phyloP scores from a whole-genome alignment of 2,113 vertebrate genomes.

The Leuciscus idus region DNA sequence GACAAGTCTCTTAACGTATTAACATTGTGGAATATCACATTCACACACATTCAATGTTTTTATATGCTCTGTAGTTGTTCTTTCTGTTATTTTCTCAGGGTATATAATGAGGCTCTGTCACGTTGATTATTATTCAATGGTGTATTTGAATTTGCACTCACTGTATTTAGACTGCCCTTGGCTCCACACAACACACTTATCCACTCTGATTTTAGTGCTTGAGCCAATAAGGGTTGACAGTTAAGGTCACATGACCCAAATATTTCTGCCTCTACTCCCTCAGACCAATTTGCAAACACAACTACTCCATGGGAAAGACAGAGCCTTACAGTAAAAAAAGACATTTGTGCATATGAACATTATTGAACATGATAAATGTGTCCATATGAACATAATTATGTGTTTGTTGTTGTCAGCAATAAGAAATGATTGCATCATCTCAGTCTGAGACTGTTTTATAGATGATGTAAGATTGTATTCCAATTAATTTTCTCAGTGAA shows the following conservation, averaged over 20 bases:
- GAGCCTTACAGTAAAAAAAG: background rate
- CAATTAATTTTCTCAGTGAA: background rate
- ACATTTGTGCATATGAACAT: background rate
- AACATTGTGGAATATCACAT: background rate
- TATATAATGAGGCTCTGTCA: background rate
- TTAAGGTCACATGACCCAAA: conserved; percentile 38
- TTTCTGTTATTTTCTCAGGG: background rate
- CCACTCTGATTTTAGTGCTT: background rate
- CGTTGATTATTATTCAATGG: background rate
- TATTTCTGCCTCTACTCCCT: background rate
- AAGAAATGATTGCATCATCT: background rate
- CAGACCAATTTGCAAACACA: background rate
- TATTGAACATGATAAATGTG: too few relatives aligned
- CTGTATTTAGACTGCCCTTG: background rate
- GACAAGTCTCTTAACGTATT: background rate
- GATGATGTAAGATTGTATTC: background rate
- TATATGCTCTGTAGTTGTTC: background rate
- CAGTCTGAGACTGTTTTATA: background rate
- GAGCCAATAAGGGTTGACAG: conserved; percentile 21
- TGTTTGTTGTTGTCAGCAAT: background rate
- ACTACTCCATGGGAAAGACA: background rate
- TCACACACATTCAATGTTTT: background rate
- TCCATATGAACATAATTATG: background rate
- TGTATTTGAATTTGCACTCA: background rate
- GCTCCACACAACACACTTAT: conserved; percentile 2